Conservation (phyloP, 2,888 invertebrate species). For the Drosophila borborema region DNA sequence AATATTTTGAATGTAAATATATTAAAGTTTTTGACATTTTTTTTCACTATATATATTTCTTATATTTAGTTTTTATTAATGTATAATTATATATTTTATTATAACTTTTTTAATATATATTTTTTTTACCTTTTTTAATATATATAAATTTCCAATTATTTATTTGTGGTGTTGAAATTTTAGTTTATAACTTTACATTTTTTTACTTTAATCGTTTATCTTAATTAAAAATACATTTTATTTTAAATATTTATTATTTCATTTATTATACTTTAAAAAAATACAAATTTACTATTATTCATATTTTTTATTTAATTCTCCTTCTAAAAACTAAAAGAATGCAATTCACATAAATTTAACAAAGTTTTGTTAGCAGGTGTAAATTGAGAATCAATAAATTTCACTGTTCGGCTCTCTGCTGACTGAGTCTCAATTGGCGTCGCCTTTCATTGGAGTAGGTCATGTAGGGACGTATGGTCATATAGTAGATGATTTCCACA, state of each 20-base stretch:
- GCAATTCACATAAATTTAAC: not conserved
- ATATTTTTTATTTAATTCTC: not conserved
- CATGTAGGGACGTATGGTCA: slow-evolving; percentile 85
- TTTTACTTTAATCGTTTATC: no score
- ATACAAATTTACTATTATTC: not conserved
- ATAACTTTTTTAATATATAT: no score
- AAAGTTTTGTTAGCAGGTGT: not conserved
- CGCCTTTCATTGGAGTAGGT: slow-evolving; percentile 71
- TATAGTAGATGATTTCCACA: slow-evolving; percentile 88
- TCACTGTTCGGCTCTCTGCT: slow-evolving; percentile 18
- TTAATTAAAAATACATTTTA: no score
- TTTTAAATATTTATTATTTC: no score
- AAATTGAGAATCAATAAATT: not conserved
- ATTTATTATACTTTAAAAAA: no score
- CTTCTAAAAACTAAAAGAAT: not conserved
- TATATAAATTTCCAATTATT: no score
- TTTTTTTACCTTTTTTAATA: no score
- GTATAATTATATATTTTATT: no score
- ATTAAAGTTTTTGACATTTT: not conserved
- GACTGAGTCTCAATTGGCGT: slow-evolving; percentile 38
- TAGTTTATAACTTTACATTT: no score
- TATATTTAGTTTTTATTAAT: not conserved
- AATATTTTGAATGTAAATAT: not conserved
- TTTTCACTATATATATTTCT: not conserved
- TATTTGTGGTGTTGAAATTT: no score